Conservation (phyloP, 2,797 vertebrate genomes). For the Hydrolagus colliei region DNA sequence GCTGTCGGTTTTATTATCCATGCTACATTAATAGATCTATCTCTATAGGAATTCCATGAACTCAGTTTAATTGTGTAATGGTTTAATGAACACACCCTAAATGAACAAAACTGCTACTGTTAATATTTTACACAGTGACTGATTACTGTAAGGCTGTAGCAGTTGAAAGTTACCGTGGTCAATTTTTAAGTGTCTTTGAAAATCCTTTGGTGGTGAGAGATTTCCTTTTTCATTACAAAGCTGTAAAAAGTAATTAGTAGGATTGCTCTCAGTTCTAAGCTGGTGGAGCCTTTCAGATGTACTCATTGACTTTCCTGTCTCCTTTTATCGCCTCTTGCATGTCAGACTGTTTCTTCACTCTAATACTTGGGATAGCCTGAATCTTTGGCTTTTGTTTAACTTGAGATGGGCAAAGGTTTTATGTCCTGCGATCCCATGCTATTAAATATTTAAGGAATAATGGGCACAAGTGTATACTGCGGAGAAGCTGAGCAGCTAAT, state of each 20-base stretch:
- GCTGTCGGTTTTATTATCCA: conserved; percentile 34
- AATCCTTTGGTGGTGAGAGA: conserved; percentile 13
- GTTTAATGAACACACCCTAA: conserved; percentile 33
- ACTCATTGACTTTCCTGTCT: neutral
- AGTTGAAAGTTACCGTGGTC: neutral
- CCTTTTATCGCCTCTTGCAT: neutral
- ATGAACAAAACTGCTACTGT: conserved; percentile 28
- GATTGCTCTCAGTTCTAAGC: neutral
- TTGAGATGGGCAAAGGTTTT: neutral
- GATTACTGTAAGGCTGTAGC: neutral
- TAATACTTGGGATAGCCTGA: neutral
- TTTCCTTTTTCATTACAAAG: conserved; percentile 8
- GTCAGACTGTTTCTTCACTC: neutral
- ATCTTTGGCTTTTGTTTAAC: neutral
- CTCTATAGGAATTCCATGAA: conserved; percentile 26
- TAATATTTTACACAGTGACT: conserved; percentile 23
- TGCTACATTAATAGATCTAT: conserved; percentile 30
- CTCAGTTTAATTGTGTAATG: conserved; percentile 33
- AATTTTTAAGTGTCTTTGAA: conserved; percentile 21
- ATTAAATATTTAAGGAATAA: neutral
- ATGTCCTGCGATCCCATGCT: neutral
- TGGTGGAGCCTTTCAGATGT: conserved; percentile 13
- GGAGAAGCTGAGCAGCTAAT: neutral
- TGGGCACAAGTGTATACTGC: neutral
- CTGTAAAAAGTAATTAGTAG: conserved; percentile 21